Percentiles rank a stretch among this genome's conserved stretches.
These are phyloP conservation scores for Drosophila sturtevanti DNA, from an alignment of 1,140 invertebrate species.

Conservation along the genomic window DNA sequence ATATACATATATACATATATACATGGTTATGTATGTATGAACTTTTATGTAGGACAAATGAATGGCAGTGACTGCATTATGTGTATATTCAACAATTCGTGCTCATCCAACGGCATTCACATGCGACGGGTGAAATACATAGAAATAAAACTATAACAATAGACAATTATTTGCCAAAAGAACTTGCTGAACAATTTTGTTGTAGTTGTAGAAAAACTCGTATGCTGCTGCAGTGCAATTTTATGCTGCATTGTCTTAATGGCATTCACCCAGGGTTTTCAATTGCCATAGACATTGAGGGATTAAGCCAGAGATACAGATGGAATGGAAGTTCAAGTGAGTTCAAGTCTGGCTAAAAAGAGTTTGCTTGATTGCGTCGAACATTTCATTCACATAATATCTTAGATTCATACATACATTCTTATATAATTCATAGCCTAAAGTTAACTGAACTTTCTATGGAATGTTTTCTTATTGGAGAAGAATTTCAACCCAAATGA, in stretches of 20 bases:
- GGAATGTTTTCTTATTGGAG: background rate
- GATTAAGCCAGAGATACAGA: conserved; percentile 28
- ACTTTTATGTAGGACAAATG: conserved; percentile 6
- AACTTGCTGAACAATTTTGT: background rate
- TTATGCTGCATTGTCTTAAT: conserved; percentile 67
- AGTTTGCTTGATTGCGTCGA: conserved; percentile 40
- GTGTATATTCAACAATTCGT: conserved; percentile 1
- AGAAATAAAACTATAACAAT: conserved; percentile 18
- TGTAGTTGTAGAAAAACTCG: conserved; percentile 5
- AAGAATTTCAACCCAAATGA: too few species aligned
- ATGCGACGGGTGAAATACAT: conserved; percentile 16
- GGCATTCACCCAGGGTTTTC: conserved; percentile 61
- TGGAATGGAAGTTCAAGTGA: conserved; percentile 31
- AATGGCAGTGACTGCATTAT: background rate
- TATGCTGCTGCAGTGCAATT: conserved; percentile 54
- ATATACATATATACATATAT: too few species aligned
- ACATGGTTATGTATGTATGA: too few species aligned
- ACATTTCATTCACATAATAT: conserved; percentile 13
- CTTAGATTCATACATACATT: too few species aligned
- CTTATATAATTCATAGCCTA: background rate
- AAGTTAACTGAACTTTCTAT: background rate
- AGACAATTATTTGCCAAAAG: conserved; percentile 18
- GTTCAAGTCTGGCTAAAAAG: conserved; percentile 19
- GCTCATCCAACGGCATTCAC: conserved; percentile 26
- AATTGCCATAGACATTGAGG: conserved; percentile 43